Conservation (phyloP, 2,113 vertebrate species). For the Centrocercus urophasianus region DNA sequence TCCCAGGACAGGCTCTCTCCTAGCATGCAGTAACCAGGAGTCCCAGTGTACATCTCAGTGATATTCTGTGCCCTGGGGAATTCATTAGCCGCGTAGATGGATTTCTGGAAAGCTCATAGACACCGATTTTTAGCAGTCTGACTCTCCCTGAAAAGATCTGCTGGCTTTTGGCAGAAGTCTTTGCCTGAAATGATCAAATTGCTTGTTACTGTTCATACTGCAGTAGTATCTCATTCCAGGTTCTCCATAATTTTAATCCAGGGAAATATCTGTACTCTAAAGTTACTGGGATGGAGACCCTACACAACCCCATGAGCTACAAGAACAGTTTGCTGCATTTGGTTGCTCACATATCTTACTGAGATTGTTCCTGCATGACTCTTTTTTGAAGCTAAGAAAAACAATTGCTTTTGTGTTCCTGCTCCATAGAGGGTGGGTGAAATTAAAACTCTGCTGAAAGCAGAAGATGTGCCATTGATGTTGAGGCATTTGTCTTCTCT, state of each 20-base stretch:
- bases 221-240: not conserved
- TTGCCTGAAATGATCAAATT: not conserved
- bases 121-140: not conserved
- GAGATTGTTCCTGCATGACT: not conserved
- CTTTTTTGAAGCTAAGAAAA: not conserved
- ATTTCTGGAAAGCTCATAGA: not conserved
- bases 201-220: not conserved
- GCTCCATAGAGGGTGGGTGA: not conserved
- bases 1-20: not conserved
- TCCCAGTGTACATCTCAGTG: not conserved
- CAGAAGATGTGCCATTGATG: not conserved
- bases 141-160: not conserved
- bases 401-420: not conserved
- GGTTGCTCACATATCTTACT: not conserved
- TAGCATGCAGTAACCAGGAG: not conserved
- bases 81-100: not conserved
- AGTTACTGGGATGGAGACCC: not conserved
- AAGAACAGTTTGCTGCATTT: not conserved
- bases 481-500: not conserved
- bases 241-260: not conserved
- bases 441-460: not conserved
- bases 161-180: not conserved
- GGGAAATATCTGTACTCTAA: not conserved
- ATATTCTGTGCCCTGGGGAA: rapidly evolving
- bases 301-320: not conserved